Evolutionary conservation across 2,888 invertebrate species (phyloP).

Genomic region (Chironomus tentans): DNA sequence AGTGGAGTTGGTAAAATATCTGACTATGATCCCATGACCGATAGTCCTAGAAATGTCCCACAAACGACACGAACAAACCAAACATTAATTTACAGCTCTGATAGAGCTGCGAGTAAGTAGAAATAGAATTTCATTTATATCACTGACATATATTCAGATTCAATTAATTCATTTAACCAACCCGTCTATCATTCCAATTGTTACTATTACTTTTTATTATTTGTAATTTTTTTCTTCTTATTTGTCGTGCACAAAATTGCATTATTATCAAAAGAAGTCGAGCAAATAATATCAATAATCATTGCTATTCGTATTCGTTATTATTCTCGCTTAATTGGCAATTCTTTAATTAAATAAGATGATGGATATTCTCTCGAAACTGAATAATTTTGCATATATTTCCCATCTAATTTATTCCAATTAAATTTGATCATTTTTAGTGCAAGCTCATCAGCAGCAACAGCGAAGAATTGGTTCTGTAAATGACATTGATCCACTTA

Average conservation of each 20-base stretch:
- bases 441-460: constrained; percentile 35
- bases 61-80: constrained; percentile 70
- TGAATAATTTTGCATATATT: neutral
- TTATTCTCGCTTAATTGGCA: neutral
- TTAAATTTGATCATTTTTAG: constrained; percentile 29
- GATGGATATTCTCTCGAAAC: neutral
- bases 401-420: neutral
- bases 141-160: neutral
- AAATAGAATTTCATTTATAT: neutral
- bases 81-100: constrained; percentile 77
- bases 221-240: neutral
- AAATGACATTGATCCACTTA: constrained; percentile 89
- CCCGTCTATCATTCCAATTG: neutral
- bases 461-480: constrained; percentile 75
- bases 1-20: constrained; percentile 61
- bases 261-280: neutral
- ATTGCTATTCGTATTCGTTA: no score
- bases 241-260: neutral
- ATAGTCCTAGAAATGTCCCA: constrained; percentile 58
- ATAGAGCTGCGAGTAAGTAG: constrained; percentile 54
- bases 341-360: neutral
- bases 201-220: neutral
- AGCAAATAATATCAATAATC: no score
- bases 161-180: neutral
- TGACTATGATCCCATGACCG: constrained; percentile 69